Evolutionary conservation across 2,797 vertebrate species (phyloP).

Genomic region (Galago senegalensis): DNA sequence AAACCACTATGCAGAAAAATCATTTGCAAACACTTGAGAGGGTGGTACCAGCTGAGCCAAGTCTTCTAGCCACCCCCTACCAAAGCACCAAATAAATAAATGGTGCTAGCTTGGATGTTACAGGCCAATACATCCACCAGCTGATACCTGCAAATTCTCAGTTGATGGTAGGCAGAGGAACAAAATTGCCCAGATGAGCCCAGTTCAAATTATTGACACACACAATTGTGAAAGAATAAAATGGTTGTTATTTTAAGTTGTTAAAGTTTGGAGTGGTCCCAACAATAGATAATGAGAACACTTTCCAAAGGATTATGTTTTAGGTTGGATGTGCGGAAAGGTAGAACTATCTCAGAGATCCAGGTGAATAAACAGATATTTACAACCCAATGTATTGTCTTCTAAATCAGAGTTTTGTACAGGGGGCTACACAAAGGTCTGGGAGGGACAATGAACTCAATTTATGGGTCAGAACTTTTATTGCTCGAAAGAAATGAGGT

Average conservation of each 20-base stretch:
- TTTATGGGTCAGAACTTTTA: neutral
- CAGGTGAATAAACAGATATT: neutral
- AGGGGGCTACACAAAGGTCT: neutral
- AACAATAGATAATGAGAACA: neutral
- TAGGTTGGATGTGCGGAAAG: neutral
- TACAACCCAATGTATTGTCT: neutral
- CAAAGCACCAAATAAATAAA: neutral
- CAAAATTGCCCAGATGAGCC: neutral
- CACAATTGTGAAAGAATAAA: neutral
- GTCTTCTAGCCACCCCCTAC: neutral
- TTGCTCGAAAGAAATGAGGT: slow-evolving; percentile 18
- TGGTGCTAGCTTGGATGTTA: neutral
- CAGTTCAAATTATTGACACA: neutral
- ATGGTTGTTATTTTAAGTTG: neutral
- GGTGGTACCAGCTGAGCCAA: neutral
- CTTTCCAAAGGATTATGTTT: neutral
- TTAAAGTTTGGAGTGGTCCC: neutral
- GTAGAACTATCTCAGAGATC: neutral
- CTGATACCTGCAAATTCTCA: neutral
- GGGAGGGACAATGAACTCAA: neutral
- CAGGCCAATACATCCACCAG: neutral
- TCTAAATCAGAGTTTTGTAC: neutral
- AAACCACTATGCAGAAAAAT: neutral
- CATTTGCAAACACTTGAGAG: neutral
- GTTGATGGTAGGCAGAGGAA: neutral